Conservation (phyloP, 2,888 invertebrate species). For the Galeruca laticollis region DNA sequence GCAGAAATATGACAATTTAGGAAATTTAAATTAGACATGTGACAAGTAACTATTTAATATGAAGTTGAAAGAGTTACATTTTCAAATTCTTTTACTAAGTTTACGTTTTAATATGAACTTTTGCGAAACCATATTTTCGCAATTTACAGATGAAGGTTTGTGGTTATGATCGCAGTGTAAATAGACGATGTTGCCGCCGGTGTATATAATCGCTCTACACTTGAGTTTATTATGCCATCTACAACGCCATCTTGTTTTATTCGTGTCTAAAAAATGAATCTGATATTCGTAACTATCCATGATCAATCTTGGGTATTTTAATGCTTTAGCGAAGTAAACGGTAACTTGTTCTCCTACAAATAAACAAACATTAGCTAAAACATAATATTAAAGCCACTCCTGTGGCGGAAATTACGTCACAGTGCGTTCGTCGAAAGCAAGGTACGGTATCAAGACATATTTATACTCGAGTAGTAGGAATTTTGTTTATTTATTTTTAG, state of each 20-base stretch:
- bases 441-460: too few species aligned
- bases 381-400: too few species aligned
- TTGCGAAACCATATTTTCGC: slow-evolving; percentile 18
- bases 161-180: slow-evolving; percentile 32
- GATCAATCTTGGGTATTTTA: slow-evolving; percentile 54
- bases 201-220: slow-evolving; percentile 51
- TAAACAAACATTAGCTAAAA: neutral
- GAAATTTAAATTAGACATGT: neutral
- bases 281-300: slow-evolving; percentile 51
- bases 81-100: neutral
- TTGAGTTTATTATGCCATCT: slow-evolving; percentile 50
- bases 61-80: neutral
- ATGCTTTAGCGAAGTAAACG: slow-evolving; percentile 45
- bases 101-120: slow-evolving; percentile 13
- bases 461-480: too few species aligned
- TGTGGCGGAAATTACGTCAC: too few species aligned
- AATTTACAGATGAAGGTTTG: slow-evolving; percentile 29
- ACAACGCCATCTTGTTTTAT: slow-evolving; percentile 54
- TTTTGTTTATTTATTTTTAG: too few species aligned
- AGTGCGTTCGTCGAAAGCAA: too few species aligned
- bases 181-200: slow-evolving; percentile 46
- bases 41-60: neutral
- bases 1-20: too few species aligned
- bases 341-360: slow-evolving; percentile 28
- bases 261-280: slow-evolving; percentile 46